phyloP scores from a whole-genome alignment of 1,140 invertebrate species.

The Megalopta genalis region DNA sequence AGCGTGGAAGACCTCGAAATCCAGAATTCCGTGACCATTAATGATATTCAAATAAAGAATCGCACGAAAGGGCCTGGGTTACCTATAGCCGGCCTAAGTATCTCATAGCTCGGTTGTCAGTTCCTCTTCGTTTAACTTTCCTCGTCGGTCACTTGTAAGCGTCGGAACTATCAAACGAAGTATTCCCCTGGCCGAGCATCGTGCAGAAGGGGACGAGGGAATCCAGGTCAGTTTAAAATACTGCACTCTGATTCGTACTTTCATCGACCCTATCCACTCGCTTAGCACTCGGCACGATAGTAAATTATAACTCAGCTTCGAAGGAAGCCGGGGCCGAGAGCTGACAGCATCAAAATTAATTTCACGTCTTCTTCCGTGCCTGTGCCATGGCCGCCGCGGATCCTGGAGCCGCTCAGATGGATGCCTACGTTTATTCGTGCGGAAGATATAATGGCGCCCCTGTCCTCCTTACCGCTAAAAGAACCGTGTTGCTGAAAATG shows the following conservation, averaged over 20 bases:
- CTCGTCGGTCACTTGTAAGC: not conserved
- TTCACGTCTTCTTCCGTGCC: conserved; percentile 44
- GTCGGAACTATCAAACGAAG: not conserved
- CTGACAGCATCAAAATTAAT: conserved; percentile 57
- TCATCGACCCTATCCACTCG: conserved; percentile 29
- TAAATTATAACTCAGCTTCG: conserved; percentile 42
- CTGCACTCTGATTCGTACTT: conserved; percentile 31
- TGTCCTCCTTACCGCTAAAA: not conserved
- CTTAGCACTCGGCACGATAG: conserved; percentile 23
- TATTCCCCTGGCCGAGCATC: not conserved
- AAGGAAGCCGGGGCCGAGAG: not conserved
- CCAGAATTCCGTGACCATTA: not conserved
- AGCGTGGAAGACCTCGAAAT: not conserved
- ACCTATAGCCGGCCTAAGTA: not conserved
- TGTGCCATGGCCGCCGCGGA: no score
- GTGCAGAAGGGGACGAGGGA: not conserved
- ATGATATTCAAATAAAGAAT: not conserved
- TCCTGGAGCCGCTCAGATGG: conserved; percentile 21
- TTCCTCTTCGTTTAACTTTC: not conserved
- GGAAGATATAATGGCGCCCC: conserved; percentile 44
- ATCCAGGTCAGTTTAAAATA: conserved; percentile 46
- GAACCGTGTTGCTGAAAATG: conserved; percentile 29
- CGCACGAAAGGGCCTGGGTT: not conserved
- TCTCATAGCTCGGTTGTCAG: not conserved
- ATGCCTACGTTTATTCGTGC: conserved; percentile 43